Evolutionary conservation across 2,113 vertebrate genomes (phyloP), one percentile per base, ranked within the genome.

Genomic region (Scytalopus superciliaris): DNA sequence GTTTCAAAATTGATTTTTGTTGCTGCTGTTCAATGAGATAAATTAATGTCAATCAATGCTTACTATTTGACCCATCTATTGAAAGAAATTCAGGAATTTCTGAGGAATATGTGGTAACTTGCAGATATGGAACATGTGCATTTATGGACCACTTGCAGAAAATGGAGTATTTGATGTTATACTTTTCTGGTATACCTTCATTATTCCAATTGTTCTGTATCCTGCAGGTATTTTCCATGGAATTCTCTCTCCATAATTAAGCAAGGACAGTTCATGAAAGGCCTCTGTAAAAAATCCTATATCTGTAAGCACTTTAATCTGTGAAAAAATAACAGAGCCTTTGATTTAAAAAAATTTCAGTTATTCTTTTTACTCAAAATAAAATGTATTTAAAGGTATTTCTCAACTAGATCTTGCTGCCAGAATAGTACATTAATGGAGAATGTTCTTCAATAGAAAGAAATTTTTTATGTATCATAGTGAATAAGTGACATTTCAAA

Each of bases 281-380:
- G 98, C 98, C 81, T 98, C 98, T 1, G 81, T 94, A 97, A 98
- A 98, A 92, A 98, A 97, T 83, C 96, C 89, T 91, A 98, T 94
- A 70, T 98, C 98, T 94, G 95, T 91, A 60, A 98, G 98, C 37
- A 98, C 97, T 95, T 98, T 97, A 33, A 98, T 83, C 98, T 98
- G 73, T 77, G 87, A 97, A 97, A 52, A 80, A 95, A 93, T 37
- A 93, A 66, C 25, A 97, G 56, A 94, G 40, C 21, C 37, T 63
- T 84, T 44, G 3, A 87, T 90, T 84, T 77, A 37, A 86, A 44
- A 66, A 72, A 15, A 68, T 72, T 53, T 25, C n/a, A 91, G 10
- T 49, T 31, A 64, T 24, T 50, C 4, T 23, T 84, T 82, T 70
- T 81, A 5, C 37, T 93, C 23, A 69, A 79, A 91, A 66, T 69